These are phyloP conservation scores for Atta colombica DNA, from an alignment of 1,140 invertebrate species.

Conservation along the genomic window DNA sequence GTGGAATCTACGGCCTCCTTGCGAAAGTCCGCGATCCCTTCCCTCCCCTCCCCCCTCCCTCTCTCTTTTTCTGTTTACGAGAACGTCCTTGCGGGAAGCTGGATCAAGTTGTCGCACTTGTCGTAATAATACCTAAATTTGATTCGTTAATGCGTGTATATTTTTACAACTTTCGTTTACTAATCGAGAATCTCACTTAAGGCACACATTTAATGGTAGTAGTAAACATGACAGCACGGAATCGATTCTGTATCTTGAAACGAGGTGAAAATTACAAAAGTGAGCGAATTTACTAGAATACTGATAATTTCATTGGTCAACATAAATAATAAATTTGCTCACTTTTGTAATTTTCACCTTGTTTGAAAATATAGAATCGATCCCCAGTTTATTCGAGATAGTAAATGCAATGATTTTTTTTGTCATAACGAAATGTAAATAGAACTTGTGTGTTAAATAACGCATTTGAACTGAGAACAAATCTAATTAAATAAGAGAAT, in stretches of 20 bases:
- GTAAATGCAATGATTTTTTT: not conserved
- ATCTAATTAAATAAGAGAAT: too few species aligned
- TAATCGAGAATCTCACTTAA: not conserved
- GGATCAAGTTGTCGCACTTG: not conserved
- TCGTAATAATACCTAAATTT: not conserved
- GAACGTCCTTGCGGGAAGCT: constrained; percentile 6
- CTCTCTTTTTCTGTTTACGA: not conserved
- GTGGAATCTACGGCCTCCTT: constrained; percentile 6
- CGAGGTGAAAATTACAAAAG: too few species aligned
- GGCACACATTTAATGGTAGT: not conserved
- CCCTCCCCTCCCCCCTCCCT: not conserved
- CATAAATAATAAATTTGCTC: too few species aligned
- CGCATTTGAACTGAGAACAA: too few species aligned
- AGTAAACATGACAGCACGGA: too few species aligned
- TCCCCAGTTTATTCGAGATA: not conserved
- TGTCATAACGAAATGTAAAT: not conserved
- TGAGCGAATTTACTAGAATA: too few species aligned
- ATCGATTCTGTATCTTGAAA: too few species aligned
- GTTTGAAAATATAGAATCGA: too few species aligned
- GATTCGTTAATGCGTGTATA: not conserved
- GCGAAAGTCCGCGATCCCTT: not conserved
- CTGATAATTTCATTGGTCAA: too few species aligned
- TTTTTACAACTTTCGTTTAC: not conserved
- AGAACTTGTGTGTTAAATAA: too few species aligned
- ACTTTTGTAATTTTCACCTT: too few species aligned